These are phyloP conservation scores for Harlomillsia oculata DNA, from an alignment of 1,140 invertebrate genomes.

Conservation along the genomic window DNA sequence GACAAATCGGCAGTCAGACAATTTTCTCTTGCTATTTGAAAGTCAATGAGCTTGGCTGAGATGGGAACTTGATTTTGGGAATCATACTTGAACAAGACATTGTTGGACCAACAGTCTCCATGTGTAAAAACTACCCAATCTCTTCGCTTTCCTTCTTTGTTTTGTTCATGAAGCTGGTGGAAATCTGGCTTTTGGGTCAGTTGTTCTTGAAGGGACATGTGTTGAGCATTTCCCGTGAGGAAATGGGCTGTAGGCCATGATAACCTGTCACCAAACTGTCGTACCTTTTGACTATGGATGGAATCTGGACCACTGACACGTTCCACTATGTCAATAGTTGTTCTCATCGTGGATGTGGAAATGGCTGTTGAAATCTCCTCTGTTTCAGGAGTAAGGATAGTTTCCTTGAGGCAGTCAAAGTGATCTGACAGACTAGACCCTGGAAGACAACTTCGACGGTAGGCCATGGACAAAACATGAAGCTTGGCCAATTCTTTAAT, in stretches of 20 bases:
- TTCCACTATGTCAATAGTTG: too few relatives aligned
- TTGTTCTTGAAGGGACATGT: neutral
- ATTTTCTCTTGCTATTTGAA: neutral
- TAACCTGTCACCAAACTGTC: neutral
- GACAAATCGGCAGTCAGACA: neutral
- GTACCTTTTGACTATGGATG: neutral
- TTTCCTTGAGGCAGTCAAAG: neutral
- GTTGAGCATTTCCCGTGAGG: neutral
- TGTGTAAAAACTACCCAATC: neutral
- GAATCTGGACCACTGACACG: neutral
- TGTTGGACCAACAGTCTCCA: constrained; percentile 1
- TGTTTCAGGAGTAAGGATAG: neutral
- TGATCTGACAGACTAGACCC: neutral
- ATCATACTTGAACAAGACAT: constrained; percentile 1
- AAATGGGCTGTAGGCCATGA: neutral
- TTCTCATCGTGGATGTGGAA: too few relatives aligned
- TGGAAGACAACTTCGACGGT: constrained; percentile 29
- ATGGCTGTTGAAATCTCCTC: neutral
- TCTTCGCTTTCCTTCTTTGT: neutral
- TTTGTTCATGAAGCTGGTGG: neutral
- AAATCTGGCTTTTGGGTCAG: neutral
- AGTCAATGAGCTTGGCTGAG: neutral
- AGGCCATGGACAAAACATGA: constrained; percentile 58
- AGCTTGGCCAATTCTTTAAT: constrained; percentile 54
- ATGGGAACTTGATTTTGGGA: neutral